These are phyloP conservation scores for Albula goreensis DNA, from an alignment of 2,113 vertebrate species.

Conservation along the genomic window DNA sequence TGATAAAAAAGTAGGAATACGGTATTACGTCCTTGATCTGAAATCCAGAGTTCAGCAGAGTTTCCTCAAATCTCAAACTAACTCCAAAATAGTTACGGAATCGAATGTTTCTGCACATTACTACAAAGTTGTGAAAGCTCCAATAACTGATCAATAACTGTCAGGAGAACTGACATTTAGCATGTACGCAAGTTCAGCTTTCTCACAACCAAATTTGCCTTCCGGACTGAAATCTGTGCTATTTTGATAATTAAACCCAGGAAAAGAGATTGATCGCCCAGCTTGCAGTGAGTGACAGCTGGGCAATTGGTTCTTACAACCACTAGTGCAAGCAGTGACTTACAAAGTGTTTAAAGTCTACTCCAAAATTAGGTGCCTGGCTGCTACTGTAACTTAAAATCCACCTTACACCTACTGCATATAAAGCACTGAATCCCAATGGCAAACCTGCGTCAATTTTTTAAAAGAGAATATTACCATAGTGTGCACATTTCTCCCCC, in stretches of 20 bases:
- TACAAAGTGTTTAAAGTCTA: not conserved
- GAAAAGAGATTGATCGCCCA: not conserved
- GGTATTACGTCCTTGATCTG: not conserved
- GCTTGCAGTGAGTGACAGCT: not conserved
- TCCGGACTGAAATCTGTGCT: not conserved
- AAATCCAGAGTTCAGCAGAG: not conserved
- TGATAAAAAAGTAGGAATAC: constrained; percentile 31
- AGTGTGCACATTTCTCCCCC: not conserved
- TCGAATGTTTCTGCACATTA: not conserved
- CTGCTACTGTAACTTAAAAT: not conserved
- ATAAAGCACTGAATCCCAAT: not conserved
- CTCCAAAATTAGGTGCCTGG: not conserved
- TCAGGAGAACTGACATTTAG: not conserved
- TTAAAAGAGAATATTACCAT: not conserved
- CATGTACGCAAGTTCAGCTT: too few relatives aligned
- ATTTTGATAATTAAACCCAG: not conserved
- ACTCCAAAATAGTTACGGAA: not conserved
- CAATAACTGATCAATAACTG: not conserved
- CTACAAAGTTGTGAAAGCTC: not conserved
- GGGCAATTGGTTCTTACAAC: not conserved
- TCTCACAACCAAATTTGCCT: not conserved
- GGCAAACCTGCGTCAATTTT: not conserved
- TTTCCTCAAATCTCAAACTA: not conserved
- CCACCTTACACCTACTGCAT: not conserved
- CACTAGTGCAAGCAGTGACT: not conserved